phyloP scores from a whole-genome alignment of 2,113 vertebrate genomes.

The Camelus dromedarius region DNA sequence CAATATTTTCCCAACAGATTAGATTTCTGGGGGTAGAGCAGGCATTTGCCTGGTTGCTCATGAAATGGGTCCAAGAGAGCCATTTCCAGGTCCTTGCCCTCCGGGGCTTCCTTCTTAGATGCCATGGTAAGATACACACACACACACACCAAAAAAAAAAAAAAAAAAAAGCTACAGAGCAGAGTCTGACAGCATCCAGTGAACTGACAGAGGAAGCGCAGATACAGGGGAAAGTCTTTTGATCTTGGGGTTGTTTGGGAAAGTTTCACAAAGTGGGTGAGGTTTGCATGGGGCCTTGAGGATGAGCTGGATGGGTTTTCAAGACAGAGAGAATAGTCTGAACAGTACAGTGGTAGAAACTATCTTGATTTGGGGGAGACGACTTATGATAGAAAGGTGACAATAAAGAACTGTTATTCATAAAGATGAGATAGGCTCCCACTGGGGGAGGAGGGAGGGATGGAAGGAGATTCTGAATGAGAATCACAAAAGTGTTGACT shows the following conservation, averaged over 20 bases:
- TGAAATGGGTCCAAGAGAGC: background rate
- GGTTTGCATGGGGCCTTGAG: background rate
- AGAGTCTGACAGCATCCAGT: background rate
- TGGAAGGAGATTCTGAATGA: background rate
- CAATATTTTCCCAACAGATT: slow-evolving; percentile 36
- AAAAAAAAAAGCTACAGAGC: background rate
- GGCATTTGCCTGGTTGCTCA: background rate
- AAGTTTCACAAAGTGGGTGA: background rate
- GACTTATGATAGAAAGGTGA: background rate
- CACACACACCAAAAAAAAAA: background rate
- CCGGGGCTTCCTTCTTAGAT: background rate
- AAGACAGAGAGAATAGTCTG: background rate
- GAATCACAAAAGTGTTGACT: background rate
- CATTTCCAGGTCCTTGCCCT: background rate
- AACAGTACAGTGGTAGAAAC: background rate
- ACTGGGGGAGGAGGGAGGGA: background rate
- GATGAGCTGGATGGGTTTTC: background rate
- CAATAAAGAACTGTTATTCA: background rate
- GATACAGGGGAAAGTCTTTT: background rate
- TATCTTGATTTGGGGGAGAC: background rate
- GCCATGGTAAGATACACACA: background rate
- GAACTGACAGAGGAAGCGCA: background rate
- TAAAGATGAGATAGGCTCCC: background rate
- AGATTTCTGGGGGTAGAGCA: background rate
- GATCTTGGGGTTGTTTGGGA: background rate